Percentiles rank a stretch among this genome's conserved stretches.
These are phyloP conservation scores for Rotaria macrura DNA, from an alignment of 2,888 invertebrate genomes.

Conservation along the genomic window DNA sequence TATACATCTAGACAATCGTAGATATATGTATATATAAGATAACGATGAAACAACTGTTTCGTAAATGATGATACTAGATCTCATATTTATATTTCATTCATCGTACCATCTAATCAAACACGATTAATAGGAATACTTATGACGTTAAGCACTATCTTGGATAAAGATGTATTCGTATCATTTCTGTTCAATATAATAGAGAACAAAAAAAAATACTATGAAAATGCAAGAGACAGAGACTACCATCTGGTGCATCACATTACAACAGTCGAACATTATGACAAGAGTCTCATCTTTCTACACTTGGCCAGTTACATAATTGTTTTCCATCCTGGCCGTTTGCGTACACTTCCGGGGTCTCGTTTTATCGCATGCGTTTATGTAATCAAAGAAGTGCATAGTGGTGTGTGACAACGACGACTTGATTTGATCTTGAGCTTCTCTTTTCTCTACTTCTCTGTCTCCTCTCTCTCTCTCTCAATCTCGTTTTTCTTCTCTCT, in stretches of 20 bases:
- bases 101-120: not conserved
- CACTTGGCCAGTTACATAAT: not conserved
- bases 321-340: not conserved
- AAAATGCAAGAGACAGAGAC: no score
- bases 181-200: not conserved
- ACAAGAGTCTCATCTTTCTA: not conserved
- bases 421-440: not conserved
- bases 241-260: not conserved
- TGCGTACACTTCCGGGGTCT: not conserved
- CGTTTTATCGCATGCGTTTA: not conserved
- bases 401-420: not conserved
- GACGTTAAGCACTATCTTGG: not conserved
- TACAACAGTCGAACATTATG: not conserved
- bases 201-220: not conserved
- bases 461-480: no score
- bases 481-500: no score
- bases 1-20: no score
- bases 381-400: no score
- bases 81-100: not conserved
- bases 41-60: not conserved
- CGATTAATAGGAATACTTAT: not conserved
- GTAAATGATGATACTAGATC: not conserved
- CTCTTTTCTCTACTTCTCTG: not conserved
- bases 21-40: not conserved
- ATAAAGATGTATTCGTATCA: not conserved